Percentiles rank a stretch among this genome's conserved stretches.
phyloP scores from a whole-genome alignment of 53 echinoderm and acorn worm species.

The Luidia sarsii region DNA sequence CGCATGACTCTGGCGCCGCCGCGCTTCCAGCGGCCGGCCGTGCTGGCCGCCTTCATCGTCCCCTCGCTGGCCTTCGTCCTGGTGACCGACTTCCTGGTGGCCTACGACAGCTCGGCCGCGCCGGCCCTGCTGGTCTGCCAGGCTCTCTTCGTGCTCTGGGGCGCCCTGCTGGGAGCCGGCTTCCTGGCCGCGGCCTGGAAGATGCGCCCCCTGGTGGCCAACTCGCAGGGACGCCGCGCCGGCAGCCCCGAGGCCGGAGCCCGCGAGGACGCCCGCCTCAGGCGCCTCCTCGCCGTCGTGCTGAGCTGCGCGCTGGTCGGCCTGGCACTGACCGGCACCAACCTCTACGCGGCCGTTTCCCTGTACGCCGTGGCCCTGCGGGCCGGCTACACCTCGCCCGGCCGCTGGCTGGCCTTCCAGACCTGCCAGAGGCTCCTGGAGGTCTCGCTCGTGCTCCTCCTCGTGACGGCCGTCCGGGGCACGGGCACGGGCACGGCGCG shows the following conservation, averaged over 20 bases:
- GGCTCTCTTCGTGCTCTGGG: slow-evolving; percentile 73
- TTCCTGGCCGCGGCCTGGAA: slow-evolving; percentile 66
- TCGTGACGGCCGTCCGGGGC: slow-evolving; percentile 63
- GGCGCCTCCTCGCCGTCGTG: slow-evolving; percentile 61
- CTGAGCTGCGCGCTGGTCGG: slow-evolving; percentile 61
- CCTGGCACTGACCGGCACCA: slow-evolving; percentile 42
- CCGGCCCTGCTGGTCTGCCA: slow-evolving; percentile 64
- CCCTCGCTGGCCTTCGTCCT: slow-evolving; percentile 65
- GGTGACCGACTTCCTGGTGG: slow-evolving; percentile 68
- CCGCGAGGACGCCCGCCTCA: slow-evolving; percentile 48
- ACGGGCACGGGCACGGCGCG: slow-evolving; percentile 58
- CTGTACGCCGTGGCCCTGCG: slow-evolving; percentile 38
- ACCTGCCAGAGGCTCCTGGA: slow-evolving; percentile 67
- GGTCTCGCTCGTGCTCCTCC: slow-evolving; percentile 56
- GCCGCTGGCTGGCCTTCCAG: slow-evolving; percentile 68
- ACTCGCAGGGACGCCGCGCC: slow-evolving; percentile 50
- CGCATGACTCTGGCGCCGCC: slow-evolving; percentile 72
- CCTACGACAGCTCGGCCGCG: slow-evolving; percentile 64
- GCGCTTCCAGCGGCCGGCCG: slow-evolving; percentile 61
- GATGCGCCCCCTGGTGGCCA: slow-evolving; percentile 65
- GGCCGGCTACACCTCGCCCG: slow-evolving; percentile 45
- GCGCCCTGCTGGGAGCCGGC: slow-evolving; percentile 50
- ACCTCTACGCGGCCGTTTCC: slow-evolving; percentile 66
- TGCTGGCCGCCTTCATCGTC: slow-evolving; percentile 54
- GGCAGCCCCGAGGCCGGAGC: slow-evolving; percentile 17